phyloP scores from a whole-genome alignment of 1,140 invertebrate species.

The Cylas formicarius region DNA sequence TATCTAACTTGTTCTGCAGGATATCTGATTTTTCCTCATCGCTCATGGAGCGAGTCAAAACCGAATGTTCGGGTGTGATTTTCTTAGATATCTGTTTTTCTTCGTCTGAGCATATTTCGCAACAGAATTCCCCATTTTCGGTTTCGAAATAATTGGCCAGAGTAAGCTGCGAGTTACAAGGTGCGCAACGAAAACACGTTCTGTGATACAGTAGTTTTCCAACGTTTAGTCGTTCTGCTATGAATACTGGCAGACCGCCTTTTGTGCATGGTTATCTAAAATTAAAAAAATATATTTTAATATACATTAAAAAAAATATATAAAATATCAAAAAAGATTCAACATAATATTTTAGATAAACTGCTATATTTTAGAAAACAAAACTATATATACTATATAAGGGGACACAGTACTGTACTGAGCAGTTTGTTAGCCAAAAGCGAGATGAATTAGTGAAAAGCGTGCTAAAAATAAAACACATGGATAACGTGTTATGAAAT shows the following conservation, averaged over 20 bases:
- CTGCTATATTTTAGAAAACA: no score
- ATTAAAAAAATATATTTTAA: no score
- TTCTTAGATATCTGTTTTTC: slow-evolving; percentile 44
- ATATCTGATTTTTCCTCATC: slow-evolving; percentile 49
- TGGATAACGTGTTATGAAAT: no score
- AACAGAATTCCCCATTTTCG: slow-evolving; percentile 66
- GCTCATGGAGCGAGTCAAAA: slow-evolving; percentile 41
- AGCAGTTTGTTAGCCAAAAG: no score
- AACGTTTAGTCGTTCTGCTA: slow-evolving; percentile 81
- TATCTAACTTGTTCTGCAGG: slow-evolving; percentile 29
- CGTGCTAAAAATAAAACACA: no score
- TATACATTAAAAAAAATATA: no score
- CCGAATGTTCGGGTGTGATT: slow-evolving; percentile 15
- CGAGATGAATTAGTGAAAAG: no score
- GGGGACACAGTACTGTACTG: no score
- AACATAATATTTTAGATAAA: no score
- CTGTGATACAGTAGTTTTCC: slow-evolving; percentile 78
- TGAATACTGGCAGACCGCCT: slow-evolving; percentile 79
- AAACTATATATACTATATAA: no score
- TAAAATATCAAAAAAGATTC: no score
- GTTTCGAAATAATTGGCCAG: slow-evolving; percentile 73
- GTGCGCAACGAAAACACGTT: slow-evolving; percentile 79
- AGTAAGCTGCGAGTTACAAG: slow-evolving; percentile 67
- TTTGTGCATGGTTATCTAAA: slow-evolving; percentile 61
- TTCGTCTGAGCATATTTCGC: slow-evolving; percentile 81